Evolutionary conservation across 2,888 invertebrate species (phyloP).

Genomic region (Chrysolina americana): DNA sequence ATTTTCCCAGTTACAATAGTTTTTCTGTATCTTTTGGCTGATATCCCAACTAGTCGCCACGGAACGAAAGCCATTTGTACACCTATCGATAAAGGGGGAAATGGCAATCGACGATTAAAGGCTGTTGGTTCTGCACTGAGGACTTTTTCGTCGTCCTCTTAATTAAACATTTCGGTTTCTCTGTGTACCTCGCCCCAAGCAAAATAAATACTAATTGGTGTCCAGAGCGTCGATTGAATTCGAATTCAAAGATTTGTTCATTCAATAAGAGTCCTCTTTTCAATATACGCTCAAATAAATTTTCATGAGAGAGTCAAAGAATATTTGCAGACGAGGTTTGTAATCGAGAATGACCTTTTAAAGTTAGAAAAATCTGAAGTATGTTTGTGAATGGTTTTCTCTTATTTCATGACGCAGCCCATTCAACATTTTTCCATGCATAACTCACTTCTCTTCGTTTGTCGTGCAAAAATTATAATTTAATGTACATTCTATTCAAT

Average conservation of each 20-base stretch:
- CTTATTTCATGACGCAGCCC: background rate
- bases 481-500: background rate
- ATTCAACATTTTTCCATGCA: background rate
- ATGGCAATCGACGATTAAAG: conserved; percentile 12
- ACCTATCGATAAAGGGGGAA: conserved; percentile 43
- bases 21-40: conserved; percentile 43
- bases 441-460: background rate
- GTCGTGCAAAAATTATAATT: too few relatives aligned
- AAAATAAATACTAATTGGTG: conserved; percentile 39
- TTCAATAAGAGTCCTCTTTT: conserved; percentile 35
- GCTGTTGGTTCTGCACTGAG: conserved; percentile 38
- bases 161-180: conserved; percentile 42
- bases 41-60: conserved; percentile 42
- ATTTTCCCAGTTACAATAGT: conserved; percentile 42
- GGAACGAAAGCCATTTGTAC: conserved; percentile 48
- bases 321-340: conserved; percentile 8
- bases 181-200: conserved; percentile 2
- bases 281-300: conserved; percentile 35
- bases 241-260: conserved; percentile 37
- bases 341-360: background rate
- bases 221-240: conserved; percentile 35
- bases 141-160: conserved; percentile 34
- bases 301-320: conserved; percentile 24
- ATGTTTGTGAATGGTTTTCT: background rate
- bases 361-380: background rate